Conservation (phyloP, 1,140 invertebrate genomes). For the Trichonephila clavata region DNA sequence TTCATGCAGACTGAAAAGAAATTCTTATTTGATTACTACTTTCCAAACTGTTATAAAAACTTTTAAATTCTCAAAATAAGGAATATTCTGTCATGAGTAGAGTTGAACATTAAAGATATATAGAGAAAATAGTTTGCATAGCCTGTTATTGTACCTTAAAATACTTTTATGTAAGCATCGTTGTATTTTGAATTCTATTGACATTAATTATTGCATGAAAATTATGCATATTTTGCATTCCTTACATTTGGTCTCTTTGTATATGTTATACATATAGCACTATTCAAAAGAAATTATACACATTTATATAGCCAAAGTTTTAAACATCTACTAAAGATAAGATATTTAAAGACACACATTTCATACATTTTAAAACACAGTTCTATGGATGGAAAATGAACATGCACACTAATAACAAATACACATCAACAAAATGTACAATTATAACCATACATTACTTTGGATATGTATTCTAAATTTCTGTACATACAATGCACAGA, state of each 20-base stretch:
- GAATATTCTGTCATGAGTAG: no score
- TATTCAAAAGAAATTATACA: background rate
- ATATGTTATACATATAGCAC: background rate
- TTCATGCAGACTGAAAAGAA: no score
- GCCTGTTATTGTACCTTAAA: background rate
- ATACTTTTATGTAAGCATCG: background rate
- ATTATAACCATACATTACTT: constrained; percentile 3
- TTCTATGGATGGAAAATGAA: constrained; percentile 24
- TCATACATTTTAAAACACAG: background rate
- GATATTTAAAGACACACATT: background rate
- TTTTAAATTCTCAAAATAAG: no score
- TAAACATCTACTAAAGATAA: background rate
- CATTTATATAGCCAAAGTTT: background rate
- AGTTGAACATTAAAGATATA: no score
- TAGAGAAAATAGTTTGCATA: background rate
- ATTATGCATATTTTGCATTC: background rate
- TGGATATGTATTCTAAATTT: constrained; percentile 28
- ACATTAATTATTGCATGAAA: background rate
- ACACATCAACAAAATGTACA: constrained; percentile 19
- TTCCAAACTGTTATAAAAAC: no score
- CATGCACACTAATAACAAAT: constrained; percentile 17
- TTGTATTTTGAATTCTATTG: background rate
- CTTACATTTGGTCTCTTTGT: background rate
- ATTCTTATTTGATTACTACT: no score
- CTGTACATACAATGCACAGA: constrained; percentile 2